Percentiles rank a stretch among this genome's conserved stretches.
Evolutionary conservation across 2,888 invertebrate genomes (phyloP).

Genomic region (Plebejus melissa): DNA sequence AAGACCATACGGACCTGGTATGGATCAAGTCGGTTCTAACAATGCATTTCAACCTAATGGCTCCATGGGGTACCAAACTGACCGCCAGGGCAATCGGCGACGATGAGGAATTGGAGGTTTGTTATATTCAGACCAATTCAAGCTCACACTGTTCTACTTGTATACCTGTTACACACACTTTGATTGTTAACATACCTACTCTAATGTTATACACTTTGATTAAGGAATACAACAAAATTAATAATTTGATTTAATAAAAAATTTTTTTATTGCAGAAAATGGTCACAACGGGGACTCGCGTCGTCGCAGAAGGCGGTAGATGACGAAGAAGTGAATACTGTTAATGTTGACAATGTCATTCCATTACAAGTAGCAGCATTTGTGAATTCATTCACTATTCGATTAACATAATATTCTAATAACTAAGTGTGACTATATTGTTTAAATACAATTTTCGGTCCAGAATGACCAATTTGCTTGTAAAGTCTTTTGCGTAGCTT

Average conservation of each 20-base stretch:
- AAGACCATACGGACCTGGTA: constrained; percentile 52
- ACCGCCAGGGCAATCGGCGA: constrained; percentile 75
- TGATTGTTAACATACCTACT: constrained; percentile 34
- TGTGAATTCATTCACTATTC: constrained; percentile 12
- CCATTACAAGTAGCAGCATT: constrained; percentile 39
- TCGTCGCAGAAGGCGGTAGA: constrained; percentile 70
- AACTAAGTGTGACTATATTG: background rate
- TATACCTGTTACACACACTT: constrained; percentile 38
- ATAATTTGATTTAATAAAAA: background rate
- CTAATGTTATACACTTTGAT: constrained; percentile 30
- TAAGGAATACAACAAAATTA: background rate
- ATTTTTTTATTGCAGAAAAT: constrained; percentile 63
- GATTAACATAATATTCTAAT: background rate
- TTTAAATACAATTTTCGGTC: background rate
- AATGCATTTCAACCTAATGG: constrained; percentile 61
- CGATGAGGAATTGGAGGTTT: constrained; percentile 73
- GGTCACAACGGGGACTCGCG: constrained; percentile 72
- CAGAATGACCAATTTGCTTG: background rate
- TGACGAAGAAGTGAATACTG: constrained; percentile 35
- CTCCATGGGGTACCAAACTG: constrained; percentile 73
- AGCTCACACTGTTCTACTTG: constrained; percentile 49
- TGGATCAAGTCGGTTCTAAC: constrained; percentile 51
- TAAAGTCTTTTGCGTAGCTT: background rate
- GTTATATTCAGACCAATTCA: constrained; percentile 73
- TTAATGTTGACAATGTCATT: constrained; percentile 47